Evolutionary conservation across 2,888 invertebrate species (phyloP), one percentile per base, ranked within the genome.

Genomic region (Amphipoea lucens): DNA sequence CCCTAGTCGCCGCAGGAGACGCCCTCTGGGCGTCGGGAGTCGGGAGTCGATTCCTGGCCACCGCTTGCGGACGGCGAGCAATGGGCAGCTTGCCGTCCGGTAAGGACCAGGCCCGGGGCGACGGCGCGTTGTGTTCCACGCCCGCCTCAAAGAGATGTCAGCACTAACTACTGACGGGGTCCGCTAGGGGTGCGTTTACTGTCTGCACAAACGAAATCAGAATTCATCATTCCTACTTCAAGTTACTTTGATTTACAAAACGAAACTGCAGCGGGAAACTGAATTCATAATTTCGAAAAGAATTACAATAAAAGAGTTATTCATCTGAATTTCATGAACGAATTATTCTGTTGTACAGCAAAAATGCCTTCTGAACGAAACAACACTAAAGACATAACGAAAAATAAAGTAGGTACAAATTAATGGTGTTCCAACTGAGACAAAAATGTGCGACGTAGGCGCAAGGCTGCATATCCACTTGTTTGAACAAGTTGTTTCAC

Each of bases 401-500:
- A 76, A 74, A 76, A 74, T 71, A 62, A 60, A 60, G 36, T 51
- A 66, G 12, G 23, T 63, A 78, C 69, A 82, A 75, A 74, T 79
- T 81, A 82, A 86, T 87, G 80, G 68, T 74, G 70, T 76, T 85
- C 17, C 29, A 66, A 78, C 36, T 69, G 71, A 75, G 66, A 83
- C 78, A 81, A 81, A 85, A 82, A 84, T 82, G 80, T 74, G 78
- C 65, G 67, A 82, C 78, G 82, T 88, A 85, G 84, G 83, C 75
- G 81, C 84, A 85, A 81, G 78, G 78, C 76, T 88, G 88, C 83
- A 80, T 86, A 87, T 85, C 83, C 88, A 85, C 79, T 81, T 92
- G 86, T 92, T 92, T 91, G 83, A 89, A 92, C 92, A 91, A 89
- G 86, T 88, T 89, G 90, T 87, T 89, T 87, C 85, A 77, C 85